Evolutionary conservation across 2,797 vertebrate species (phyloP).

Genomic region (Podargus strigoides): DNA sequence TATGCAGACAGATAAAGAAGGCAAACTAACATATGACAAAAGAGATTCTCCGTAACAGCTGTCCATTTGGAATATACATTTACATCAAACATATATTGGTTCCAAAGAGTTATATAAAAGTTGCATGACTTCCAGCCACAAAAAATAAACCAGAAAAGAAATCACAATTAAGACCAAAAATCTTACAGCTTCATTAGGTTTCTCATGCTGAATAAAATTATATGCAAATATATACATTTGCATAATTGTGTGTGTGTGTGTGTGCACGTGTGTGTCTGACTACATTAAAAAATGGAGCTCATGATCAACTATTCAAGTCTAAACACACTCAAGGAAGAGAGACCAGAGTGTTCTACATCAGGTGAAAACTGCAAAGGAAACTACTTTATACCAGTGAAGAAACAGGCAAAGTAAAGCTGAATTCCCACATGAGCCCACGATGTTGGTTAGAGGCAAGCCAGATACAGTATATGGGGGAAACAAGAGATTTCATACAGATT

Average conservation of each 20-base stretch:
- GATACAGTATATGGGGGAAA: background rate
- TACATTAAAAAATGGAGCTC: background rate
- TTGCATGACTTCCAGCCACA: background rate
- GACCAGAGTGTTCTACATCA: background rate
- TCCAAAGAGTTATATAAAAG: background rate
- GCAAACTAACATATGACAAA: background rate
- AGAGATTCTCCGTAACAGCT: background rate
- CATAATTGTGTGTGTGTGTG: too few species aligned
- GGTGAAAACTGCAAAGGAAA: background rate
- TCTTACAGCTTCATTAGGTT: background rate
- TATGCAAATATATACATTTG: background rate
- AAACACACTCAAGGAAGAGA: background rate
- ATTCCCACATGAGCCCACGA: background rate
- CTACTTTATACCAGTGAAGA: background rate
- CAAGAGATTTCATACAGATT: background rate
- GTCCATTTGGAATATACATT: background rate
- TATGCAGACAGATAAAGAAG: background rate
- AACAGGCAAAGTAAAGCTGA: background rate
- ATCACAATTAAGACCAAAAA: background rate
- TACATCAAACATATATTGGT: background rate
- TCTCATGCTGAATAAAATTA: background rate
- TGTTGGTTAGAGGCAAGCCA: background rate
- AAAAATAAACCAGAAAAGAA: background rate
- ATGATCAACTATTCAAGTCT: background rate
- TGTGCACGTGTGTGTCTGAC: background rate